Evolutionary conservation across 2,888 invertebrate genomes (phyloP).

Genomic region (Apamea epomidion): DNA sequence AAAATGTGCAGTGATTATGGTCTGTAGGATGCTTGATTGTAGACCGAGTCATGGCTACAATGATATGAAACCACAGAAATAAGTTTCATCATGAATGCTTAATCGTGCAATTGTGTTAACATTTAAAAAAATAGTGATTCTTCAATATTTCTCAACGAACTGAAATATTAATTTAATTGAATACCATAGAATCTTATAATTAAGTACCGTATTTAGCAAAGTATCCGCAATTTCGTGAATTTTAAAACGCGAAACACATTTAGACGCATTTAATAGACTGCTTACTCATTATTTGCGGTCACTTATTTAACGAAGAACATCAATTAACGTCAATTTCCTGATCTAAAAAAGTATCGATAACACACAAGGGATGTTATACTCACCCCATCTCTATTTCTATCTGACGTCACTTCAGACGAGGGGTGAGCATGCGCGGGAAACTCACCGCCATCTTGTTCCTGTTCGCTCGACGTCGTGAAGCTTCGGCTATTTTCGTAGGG

Average conservation of each 20-base stretch:
- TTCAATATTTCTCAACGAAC: not conserved
- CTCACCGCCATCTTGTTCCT: constrained; percentile 77
- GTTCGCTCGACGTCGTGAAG: constrained; percentile 71
- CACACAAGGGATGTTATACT: constrained; percentile 57
- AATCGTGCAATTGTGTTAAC: not conserved
- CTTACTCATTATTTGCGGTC: not conserved
- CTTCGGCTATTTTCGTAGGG: constrained; percentile 71
- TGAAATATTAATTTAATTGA: not conserved
- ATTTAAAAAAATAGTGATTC: not conserved
- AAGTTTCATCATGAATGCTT: not conserved
- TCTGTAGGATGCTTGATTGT: not conserved
- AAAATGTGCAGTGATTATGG: constrained; percentile 33
- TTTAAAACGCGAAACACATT: not conserved
- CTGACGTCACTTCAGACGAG: constrained; percentile 79
- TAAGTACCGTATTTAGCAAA: not conserved
- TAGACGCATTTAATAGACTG: not conserved
- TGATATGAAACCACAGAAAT: constrained; percentile 13
- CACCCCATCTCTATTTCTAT: constrained; percentile 72
- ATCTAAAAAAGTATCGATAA: constrained; percentile 65
- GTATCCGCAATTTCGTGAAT: not conserved
- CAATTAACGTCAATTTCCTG: not conserved
- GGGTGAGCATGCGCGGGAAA: constrained; percentile 85
- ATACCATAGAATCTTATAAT: not conserved
- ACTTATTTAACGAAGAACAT: not conserved
- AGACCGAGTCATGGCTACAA: constrained; percentile 1